Base-by-base conservation (phyloP, 2,113 vertebrate species). In the Xenopus borealis region DNA sequence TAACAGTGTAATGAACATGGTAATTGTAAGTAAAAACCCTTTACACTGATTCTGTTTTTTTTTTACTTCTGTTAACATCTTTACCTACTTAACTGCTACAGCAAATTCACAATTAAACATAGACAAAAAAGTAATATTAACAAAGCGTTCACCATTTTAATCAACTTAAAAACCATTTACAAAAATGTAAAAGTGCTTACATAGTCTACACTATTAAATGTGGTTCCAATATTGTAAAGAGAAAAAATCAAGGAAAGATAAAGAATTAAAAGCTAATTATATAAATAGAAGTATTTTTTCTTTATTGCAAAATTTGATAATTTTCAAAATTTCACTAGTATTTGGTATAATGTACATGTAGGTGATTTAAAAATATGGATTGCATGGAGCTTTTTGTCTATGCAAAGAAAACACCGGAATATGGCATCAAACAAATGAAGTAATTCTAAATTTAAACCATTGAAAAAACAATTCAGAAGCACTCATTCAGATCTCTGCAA, bases 291-390 rank as follows among this genome's bases (percentile, higher is more conserved):
- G 10, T 66, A 61, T 62, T 46, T 67, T 75, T 75, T 73, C 27
- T 67, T 75, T 75, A 75, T 75, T 75, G 73, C 73, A 75, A 75
- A 75, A 27, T 12, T n/a, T 23, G 62, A 55, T 6, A 68, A 19
- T 47, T 52, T 70, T 52, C 30, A 45, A 33, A 61, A 69, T 62
- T 17, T 75, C 73, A 69, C 66, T 75, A 75, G 64, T 75, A 53
- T 33, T 50, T 69, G 58, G 73, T 62, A 75, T 68, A 62, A 71
- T 47, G 19, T 62, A n/a, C 19, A 53, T 61, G 23, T 62, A 69
- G 40, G 45, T 62, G 23, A 69, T 63, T 18, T n/a, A 55, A 55
- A 55, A n/a, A 55, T 8, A 55, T 55, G 17, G 16, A 55, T 16
- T n/a, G 53, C 14, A 55, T 55, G 53, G 53, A 16, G 2, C 53